Percentiles rank a stretch among this genome's conserved stretches.
phyloP scores from a whole-genome alignment of 1,140 invertebrate species.

The Bemisia tabaci region DNA sequence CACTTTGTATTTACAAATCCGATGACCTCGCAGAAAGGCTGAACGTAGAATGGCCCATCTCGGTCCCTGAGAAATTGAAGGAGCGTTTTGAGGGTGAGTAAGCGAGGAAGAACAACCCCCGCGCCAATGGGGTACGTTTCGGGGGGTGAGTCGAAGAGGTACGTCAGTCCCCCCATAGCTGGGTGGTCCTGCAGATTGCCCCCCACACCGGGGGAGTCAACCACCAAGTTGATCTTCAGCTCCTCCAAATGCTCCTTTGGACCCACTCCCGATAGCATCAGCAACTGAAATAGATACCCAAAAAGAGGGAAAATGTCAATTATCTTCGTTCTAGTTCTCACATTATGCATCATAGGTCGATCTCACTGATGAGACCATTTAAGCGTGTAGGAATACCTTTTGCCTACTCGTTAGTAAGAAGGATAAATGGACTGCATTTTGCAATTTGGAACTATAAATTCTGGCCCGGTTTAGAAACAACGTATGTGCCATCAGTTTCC shows the following conservation, averaged over 20 bases:
- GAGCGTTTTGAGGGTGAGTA: constrained; percentile 37
- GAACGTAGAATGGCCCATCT: constrained; percentile 46
- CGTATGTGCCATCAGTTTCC: too few relatives aligned
- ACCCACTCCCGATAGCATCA: constrained; percentile 67
- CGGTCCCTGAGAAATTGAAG: constrained; percentile 39
- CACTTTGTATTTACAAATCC: constrained; percentile 57
- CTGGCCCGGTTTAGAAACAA: too few relatives aligned
- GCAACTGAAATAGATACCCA: constrained; percentile 31
- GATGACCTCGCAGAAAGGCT: constrained; percentile 56
- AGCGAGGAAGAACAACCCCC: constrained; percentile 43
- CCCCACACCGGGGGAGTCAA: constrained; percentile 56
- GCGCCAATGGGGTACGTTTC: constrained; percentile 34
- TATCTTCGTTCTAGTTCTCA: too few relatives aligned
- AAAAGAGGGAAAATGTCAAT: too few relatives aligned
- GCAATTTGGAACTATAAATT: too few relatives aligned
- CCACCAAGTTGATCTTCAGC: constrained; percentile 38
- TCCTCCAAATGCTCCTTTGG: constrained; percentile 40
- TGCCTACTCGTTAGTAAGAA: too few relatives aligned
- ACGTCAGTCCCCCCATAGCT: constrained; percentile 44
- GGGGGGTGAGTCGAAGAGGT: constrained; percentile 35
- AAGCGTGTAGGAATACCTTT: too few relatives aligned
- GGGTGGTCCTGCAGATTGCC: constrained; percentile 65
- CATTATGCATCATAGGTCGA: too few relatives aligned
- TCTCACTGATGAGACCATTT: too few relatives aligned
- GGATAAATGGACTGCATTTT: too few relatives aligned